Conservation (phyloP, 2,888 invertebrate species). For the Pammene fasciana region DNA sequence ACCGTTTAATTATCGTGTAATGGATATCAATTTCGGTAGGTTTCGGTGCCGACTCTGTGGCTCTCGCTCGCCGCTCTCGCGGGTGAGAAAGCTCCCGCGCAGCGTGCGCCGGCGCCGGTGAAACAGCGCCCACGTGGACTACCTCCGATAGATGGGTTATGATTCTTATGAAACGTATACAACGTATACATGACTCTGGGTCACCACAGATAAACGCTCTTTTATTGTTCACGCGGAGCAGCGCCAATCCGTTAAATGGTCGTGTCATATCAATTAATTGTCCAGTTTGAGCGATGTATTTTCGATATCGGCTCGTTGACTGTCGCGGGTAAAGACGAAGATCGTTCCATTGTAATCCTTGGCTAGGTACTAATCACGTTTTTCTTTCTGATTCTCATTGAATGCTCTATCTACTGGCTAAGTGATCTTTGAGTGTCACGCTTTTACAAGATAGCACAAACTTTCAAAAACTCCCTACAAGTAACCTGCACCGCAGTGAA, state of each 20-base stretch:
- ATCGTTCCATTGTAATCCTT: no score
- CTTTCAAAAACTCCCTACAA: slow-evolving; percentile 54
- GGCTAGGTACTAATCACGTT: no score
- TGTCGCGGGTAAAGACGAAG: no score
- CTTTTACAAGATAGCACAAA: slow-evolving; percentile 52
- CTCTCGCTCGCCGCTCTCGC: slow-evolving; percentile 56
- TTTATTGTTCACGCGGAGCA: no score
- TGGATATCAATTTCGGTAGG: slow-evolving; percentile 25
- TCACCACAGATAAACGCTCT: no score
- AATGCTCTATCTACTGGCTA: neutral
- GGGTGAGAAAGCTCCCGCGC: slow-evolving; percentile 72
- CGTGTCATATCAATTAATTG: no score
- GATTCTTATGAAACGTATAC: no score
- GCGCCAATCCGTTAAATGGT: no score
- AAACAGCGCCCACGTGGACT: slow-evolving; percentile 54
- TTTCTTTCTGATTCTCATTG: neutral
- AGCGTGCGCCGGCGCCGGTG: slow-evolving; percentile 54
- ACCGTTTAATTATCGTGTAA: slow-evolving; percentile 27
- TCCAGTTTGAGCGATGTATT: no score
- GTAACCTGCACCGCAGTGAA: slow-evolving; percentile 46
- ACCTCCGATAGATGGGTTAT: neutral
- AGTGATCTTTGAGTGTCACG: slow-evolving; percentile 48
- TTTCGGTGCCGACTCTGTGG: slow-evolving; percentile 43
- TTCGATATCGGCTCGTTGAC: no score
- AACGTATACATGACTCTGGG: no score